Evolutionary conservation across 2,113 vertebrate species (phyloP).

Genomic region (Scomber colias): DNA sequence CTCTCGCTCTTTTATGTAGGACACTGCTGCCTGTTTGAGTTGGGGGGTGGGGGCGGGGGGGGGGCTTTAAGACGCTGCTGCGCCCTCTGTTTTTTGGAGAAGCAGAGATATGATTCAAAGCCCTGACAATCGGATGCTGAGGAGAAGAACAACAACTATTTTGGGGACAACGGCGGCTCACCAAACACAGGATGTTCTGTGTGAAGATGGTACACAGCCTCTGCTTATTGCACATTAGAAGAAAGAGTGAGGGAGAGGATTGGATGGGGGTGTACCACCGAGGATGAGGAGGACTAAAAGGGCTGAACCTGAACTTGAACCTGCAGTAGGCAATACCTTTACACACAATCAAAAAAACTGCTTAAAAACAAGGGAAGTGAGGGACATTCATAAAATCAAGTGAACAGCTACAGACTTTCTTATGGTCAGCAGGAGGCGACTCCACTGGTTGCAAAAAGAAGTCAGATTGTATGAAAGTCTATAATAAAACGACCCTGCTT

Average conservation of each 20-base stretch:
- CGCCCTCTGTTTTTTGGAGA: conserved; percentile 62
- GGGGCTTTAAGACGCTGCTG: conserved; percentile 57
- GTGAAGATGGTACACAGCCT: conserved; percentile 46
- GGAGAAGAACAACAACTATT: conserved; percentile 75
- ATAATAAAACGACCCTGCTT: too few species aligned
- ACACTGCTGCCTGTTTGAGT: conserved; percentile 70
- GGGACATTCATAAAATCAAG: too few species aligned
- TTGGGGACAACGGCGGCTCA: conserved; percentile 61
- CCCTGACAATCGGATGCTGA: conserved; percentile 63
- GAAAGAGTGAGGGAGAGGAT: background rate
- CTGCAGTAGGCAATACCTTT: background rate
- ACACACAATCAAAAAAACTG: background rate
- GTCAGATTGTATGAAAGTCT: too few species aligned
- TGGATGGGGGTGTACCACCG: background rate
- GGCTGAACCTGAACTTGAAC: background rate
- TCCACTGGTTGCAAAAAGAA: too few species aligned
- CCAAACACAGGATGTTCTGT: conserved; percentile 62
- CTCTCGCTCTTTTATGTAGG: conserved; percentile 65
- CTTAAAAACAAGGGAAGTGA: too few species aligned
- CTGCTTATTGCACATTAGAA: conserved; percentile 44
- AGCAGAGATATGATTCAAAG: conserved; percentile 72
- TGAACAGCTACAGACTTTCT: too few species aligned
- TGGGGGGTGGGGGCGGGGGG: conserved; percentile 1
- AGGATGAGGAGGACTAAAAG: background rate
- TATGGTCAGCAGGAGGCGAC: too few species aligned